These are phyloP conservation scores for Collichthys lucidus DNA, from an alignment of 2,113 vertebrate species.

Conservation along the genomic window DNA sequence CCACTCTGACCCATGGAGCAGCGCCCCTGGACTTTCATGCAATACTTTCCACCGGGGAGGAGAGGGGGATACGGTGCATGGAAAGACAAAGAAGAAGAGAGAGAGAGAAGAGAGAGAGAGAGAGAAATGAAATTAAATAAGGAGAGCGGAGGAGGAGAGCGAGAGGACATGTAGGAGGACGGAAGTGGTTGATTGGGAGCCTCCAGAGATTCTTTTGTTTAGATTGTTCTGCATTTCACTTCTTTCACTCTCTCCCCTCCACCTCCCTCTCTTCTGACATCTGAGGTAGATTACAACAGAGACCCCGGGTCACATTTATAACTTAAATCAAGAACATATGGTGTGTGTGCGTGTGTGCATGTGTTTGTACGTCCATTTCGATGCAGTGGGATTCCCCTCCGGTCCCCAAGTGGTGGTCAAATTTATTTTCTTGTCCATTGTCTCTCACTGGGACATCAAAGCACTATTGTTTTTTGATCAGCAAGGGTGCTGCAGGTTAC, in stretches of 20 bases:
- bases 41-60: slow-evolving; percentile 66
- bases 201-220: slow-evolving; percentile 84
- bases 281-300: slow-evolving; percentile 86
- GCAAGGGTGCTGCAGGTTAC: slow-evolving; percentile 83
- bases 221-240: slow-evolving; percentile 80
- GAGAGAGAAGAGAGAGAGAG: slow-evolving; percentile 18
- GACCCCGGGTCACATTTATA: slow-evolving; percentile 83
- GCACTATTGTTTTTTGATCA: slow-evolving; percentile 83
- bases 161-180: slow-evolving; percentile 79
- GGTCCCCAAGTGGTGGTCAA: slow-evolving; percentile 81
- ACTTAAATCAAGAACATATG: slow-evolving; percentile 87
- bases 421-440: slow-evolving; percentile 87
- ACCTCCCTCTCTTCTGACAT: slow-evolving; percentile 81
- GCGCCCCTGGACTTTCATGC: slow-evolving; percentile 76
- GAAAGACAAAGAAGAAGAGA: slow-evolving; percentile 75
- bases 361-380: slow-evolving; percentile 59
- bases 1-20: slow-evolving; percentile 77
- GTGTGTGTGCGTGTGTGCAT: slow-evolving; percentile 49
- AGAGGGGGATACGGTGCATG: slow-evolving; percentile 61
- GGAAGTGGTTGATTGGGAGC: slow-evolving; percentile 80
- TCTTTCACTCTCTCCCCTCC: slow-evolving; percentile 74
- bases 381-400: slow-evolving; percentile 81
- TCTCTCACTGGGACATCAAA: slow-evolving; percentile 86
- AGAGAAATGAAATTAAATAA: slow-evolving; percentile 74
- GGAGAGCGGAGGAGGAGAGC: slow-evolving; percentile 71